phyloP scores from a whole-genome alignment of 2,888 invertebrate species.

The Chelonus formosanus region DNA sequence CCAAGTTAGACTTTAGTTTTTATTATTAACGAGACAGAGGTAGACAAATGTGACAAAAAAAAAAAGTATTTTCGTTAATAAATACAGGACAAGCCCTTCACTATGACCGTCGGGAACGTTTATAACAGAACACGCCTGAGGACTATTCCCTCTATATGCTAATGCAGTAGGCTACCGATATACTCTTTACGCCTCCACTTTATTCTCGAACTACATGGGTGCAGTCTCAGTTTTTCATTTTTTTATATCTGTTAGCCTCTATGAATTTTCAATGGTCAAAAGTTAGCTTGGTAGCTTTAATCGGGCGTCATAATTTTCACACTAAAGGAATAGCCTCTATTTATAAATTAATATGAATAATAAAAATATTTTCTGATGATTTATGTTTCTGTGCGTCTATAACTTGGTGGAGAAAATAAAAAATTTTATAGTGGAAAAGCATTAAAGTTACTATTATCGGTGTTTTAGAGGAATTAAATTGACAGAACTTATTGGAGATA shows the following conservation, averaged over 20 bases:
- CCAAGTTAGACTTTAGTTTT: not conserved
- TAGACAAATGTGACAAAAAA: slow-evolving; percentile 44
- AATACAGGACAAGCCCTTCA: slow-evolving; percentile 48
- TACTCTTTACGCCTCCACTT: slow-evolving; percentile 48
- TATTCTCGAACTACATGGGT: slow-evolving; percentile 15
- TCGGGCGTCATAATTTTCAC: slow-evolving; percentile 11
- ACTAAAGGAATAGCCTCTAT: not conserved
- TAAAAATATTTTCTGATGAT: no score
- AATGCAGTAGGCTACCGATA: slow-evolving; percentile 58
- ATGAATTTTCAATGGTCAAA: slow-evolving; percentile 26
- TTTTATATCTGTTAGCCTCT: not conserved
- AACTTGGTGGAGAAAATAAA: not conserved
- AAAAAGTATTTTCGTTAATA: slow-evolving; percentile 58
- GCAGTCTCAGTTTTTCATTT: slow-evolving; percentile 27
- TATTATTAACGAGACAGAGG: slow-evolving; percentile 45
- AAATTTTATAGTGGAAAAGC: not conserved
- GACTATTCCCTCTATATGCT: slow-evolving; percentile 63
- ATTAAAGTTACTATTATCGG: slow-evolving; percentile 15
- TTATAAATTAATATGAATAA: no score
- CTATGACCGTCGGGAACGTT: slow-evolving; percentile 37
- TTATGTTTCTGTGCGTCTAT: no score
- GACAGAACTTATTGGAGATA: slow-evolving; percentile 11
- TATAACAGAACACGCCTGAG: slow-evolving; percentile 47
- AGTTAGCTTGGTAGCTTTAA: slow-evolving; percentile 3
- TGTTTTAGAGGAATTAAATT: slow-evolving; percentile 2